phyloP scores from a whole-genome alignment of 2,113 vertebrate species.

The western clawed frog (Xenopus tropicalis) region DNA sequence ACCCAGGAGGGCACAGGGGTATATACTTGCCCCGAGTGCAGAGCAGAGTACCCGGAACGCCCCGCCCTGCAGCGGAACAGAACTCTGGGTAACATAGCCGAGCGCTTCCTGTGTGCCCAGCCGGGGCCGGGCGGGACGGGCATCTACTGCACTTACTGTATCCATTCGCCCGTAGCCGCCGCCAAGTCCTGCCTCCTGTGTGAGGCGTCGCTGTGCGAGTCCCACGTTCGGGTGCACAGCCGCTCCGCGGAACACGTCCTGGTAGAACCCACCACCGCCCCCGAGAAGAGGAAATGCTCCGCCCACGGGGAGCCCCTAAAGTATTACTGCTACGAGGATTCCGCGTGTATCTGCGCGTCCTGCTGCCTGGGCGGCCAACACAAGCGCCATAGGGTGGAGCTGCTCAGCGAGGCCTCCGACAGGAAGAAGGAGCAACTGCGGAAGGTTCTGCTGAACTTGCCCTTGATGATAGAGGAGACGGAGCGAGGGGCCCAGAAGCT shows the following conservation, averaged over 20 bases:
- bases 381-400: constrained; percentile 11
- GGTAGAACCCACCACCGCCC: not conserved
- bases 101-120: not conserved
- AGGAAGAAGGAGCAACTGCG: constrained; percentile 11
- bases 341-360: not conserved
- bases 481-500: not conserved
- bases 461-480: not conserved
- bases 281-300: constrained; percentile 15
- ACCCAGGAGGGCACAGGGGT: not conserved
- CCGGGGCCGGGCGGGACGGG: not conserved
- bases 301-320: constrained; percentile 14
- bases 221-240: constrained; percentile 8
- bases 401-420: constrained; percentile 8
- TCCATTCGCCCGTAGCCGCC: constrained; percentile 12
- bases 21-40: constrained; percentile 43
- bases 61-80: constrained; percentile 34
- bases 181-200: constrained; percentile 18
- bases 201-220: constrained; percentile 22
- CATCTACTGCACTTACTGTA: constrained; percentile 15
- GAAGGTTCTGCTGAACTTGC: not conserved
- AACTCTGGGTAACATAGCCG: constrained; percentile 36
- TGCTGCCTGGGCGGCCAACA: constrained; percentile 12
- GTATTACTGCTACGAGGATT: constrained; percentile 19
- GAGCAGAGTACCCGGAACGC: constrained; percentile 22
- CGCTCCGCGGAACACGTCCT: constrained; percentile 19